Base-by-base conservation (phyloP, 2,797 vertebrate genomes). In the Typhlichthys eigenmanni region DNA sequence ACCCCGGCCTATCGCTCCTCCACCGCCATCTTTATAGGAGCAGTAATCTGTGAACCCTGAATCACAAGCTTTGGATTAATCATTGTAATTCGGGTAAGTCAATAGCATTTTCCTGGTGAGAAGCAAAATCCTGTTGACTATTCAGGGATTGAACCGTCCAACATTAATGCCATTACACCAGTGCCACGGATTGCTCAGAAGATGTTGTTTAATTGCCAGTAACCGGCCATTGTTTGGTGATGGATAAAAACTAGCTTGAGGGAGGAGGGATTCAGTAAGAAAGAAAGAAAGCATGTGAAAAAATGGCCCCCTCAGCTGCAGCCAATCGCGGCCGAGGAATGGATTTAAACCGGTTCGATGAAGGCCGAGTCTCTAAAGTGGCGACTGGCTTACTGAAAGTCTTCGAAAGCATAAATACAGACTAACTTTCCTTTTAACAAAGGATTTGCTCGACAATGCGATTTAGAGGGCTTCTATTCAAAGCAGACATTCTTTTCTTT, bases 381-480 rank as follows among this genome's bases (percentile, higher is more conserved):
- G 93, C 94, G 92, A 92, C 93, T 95, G 93, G 95, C 95, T 96
- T 95, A 95, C 94, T 94, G 91, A 95, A 96, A 95, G 94, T 95
- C 95, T 96, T 95, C 84, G 87, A 93, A 94, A 95, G 94, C 95
- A 94, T 96, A 96, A 97, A 96, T 91, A 94, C 94, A 93, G 93
- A 95, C 95, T 94, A 95, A 96, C 95, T 94, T 93, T 86, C 80
- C 81, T 90, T 88, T 92, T 95, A 95, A 96, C 94, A 91, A 93
- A 92, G 95, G 95, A 97, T 98, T 98, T 96, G 95, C 94, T 93
- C 94, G 93, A 96, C 95, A 97, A 96, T 95, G 92, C 93, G 94
- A 96, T 96, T 97, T 95, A 91, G 84, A 93, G 90, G 92, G 89
- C 92, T 92, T 94, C 95, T 95, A 94, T 97, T 96, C 93, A 96